phyloP scores from a whole-genome alignment of 2,113 vertebrate species.

The Megalops atlanticus region DNA sequence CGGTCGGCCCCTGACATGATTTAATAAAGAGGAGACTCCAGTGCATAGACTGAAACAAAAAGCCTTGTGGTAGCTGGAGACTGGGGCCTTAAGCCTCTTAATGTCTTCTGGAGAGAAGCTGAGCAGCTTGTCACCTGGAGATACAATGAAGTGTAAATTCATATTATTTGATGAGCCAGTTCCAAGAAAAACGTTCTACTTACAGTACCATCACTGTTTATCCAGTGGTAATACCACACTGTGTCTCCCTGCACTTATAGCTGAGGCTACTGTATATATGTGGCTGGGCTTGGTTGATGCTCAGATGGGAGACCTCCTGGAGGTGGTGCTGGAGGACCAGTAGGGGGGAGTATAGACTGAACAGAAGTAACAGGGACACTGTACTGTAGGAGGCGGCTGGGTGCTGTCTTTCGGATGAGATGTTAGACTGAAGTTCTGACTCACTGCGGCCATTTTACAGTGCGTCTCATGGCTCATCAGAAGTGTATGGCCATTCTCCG shows the following conservation, averaged over 20 bases:
- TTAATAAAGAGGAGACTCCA: background rate
- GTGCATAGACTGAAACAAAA: background rate
- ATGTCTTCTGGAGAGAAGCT: background rate
- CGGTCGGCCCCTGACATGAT: background rate
- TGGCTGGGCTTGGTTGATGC: no score
- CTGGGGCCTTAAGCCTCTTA: background rate
- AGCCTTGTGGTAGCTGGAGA: background rate
- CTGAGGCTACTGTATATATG: no score
- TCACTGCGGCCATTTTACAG: background rate
- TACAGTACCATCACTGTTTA: no score
- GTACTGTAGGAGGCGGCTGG: background rate
- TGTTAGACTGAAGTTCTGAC: background rate
- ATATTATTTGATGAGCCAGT: no score
- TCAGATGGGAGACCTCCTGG: no score
- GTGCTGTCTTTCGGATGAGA: background rate
- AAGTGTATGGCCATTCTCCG: no score
- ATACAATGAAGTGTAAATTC: background rate
- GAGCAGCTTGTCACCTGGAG: background rate
- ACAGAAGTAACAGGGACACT: background rate
- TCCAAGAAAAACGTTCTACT: no score
- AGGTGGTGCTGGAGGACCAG: no score
- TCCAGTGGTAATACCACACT: no score
- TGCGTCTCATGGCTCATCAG: no score
- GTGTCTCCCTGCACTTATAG: no score
- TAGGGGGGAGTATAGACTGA: background rate